Evolutionary conservation across 2,797 vertebrate species (phyloP).

Genomic region (Mallotus villosus): DNA sequence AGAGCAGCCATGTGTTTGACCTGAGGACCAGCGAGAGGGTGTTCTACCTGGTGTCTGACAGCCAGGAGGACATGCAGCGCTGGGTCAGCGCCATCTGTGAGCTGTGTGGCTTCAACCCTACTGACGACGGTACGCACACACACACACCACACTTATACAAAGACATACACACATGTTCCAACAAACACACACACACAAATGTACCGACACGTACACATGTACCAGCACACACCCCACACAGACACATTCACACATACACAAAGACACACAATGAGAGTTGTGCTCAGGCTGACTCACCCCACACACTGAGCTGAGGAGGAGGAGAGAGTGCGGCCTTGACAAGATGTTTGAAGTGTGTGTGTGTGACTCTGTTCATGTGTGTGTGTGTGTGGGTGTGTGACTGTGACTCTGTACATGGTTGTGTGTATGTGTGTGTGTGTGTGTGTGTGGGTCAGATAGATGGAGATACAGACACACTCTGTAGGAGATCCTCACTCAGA

Average conservation of each 20-base stretch:
- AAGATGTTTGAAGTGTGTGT: neutral
- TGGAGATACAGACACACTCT: neutral
- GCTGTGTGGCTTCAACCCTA: slow-evolving; percentile 91
- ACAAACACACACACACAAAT: neutral
- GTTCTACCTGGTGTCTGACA: slow-evolving; percentile 92
- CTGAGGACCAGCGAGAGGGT: slow-evolving; percentile 88
- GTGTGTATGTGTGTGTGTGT: slow-evolving; percentile 2
- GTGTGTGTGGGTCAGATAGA: neutral
- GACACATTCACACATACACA: neutral
- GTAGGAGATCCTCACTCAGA: neutral
- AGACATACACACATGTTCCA: neutral
- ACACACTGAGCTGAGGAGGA: no score
- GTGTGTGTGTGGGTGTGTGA: neutral
- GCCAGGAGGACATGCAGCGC: slow-evolving; percentile 93
- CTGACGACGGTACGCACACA: slow-evolving; percentile 75
- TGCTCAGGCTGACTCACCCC: no score
- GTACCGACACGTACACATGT: neutral
- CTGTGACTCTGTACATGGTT: neutral
- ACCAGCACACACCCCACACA: neutral
- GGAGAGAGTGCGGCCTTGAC: neutral
- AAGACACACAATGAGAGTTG: neutral
- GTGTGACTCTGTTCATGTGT: neutral
- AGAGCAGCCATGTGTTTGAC: slow-evolving; percentile 91
- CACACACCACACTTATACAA: neutral
- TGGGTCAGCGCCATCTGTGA: slow-evolving; percentile 92